These are phyloP conservation scores for Iguana delicatissima DNA, from an alignment of 2,797 vertebrate genomes.

Conservation along the genomic window DNA sequence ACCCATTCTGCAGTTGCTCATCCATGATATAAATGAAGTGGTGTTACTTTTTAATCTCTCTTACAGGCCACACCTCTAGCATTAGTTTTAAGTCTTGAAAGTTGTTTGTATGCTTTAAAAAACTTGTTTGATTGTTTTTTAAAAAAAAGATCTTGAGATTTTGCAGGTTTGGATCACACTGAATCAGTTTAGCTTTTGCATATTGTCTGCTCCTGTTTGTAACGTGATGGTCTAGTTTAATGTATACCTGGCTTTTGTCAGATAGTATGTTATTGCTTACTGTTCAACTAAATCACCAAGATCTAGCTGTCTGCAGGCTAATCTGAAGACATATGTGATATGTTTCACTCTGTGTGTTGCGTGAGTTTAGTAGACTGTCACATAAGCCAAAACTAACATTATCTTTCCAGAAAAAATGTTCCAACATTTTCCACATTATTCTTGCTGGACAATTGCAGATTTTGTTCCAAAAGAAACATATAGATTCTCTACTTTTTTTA, in stretches of 20 bases:
- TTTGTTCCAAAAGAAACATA: conserved; percentile 82
- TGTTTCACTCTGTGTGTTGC: conserved; percentile 76
- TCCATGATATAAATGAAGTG: neutral
- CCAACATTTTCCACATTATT: conserved; percentile 79
- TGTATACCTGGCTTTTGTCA: conserved; percentile 76
- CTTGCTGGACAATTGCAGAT: conserved; percentile 75
- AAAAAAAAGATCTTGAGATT: neutral
- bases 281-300: conserved; percentile 72
- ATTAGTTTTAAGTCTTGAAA: neutral
- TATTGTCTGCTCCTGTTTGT: neutral
- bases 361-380: conserved; percentile 75
- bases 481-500: conserved; percentile 74
- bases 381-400: conserved; percentile 84
- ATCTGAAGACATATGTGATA: conserved; percentile 61
- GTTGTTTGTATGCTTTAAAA: neutral
- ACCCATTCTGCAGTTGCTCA: too few species aligned
- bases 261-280: conserved; percentile 57
- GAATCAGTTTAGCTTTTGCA: neutral
- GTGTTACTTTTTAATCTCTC: neutral
- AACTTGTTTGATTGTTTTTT: neutral
- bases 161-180: neutral
- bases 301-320: conserved; percentile 72
- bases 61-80: neutral
- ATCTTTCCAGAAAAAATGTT: conserved; percentile 81
- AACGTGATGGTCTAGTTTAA: conserved; percentile 38